A percentile compares a stretch with the other conserved stretches of the same genome.
phyloP scores from a whole-genome alignment of 2,797 vertebrate genomes.

The Chromobotia macracanthus region DNA sequence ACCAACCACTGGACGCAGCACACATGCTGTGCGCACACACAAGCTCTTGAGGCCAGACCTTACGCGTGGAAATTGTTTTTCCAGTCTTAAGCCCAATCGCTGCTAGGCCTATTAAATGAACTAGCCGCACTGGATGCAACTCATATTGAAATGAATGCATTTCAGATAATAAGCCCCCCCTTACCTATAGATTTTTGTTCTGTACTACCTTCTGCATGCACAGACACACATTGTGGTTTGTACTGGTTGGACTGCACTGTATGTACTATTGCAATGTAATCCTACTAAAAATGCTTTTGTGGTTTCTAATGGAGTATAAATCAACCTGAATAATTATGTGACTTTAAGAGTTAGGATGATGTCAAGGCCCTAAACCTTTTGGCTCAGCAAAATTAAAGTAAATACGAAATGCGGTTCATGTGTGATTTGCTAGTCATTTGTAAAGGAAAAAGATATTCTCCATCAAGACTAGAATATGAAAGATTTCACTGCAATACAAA shows the following conservation, averaged over 20 bases:
- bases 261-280: neutral
- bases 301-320: neutral
- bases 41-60: slow-evolving; percentile 19
- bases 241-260: neutral
- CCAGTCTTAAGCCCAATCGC: slow-evolving; percentile 40
- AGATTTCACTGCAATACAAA: neutral
- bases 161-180: neutral
- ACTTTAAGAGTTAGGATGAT: neutral
- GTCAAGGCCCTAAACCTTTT: neutral
- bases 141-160: neutral
- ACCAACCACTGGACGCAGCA: slow-evolving; percentile 3
- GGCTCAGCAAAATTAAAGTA: neutral
- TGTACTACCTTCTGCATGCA: neutral
- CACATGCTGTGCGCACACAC: slow-evolving; percentile 15
- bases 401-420: no score
- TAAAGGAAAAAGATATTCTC: neutral
- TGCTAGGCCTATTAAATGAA: slow-evolving; percentile 46
- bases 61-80: slow-evolving; percentile 49
- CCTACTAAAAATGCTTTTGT: neutral
- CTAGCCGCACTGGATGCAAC: slow-evolving; percentile 25
- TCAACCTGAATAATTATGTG: neutral
- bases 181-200: neutral
- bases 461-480: neutral
- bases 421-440: neutral
- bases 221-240: neutral